phyloP scores from a whole-genome alignment of 2,888 invertebrate species.

The Nephrotoma guestfalica region DNA sequence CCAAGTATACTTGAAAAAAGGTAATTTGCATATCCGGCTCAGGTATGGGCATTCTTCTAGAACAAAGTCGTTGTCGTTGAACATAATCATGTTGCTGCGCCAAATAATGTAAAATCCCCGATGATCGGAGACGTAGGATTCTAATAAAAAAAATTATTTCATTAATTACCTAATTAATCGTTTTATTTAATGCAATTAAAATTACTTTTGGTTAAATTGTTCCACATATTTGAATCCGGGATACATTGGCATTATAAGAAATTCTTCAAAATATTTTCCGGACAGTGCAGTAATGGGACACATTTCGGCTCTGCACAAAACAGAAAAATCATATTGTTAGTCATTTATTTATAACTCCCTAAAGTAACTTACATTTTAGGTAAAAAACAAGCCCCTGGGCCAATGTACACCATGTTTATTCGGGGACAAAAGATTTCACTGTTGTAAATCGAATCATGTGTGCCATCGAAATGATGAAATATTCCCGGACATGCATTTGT shows the following conservation, averaged over 20 bases:
- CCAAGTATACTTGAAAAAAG: no score
- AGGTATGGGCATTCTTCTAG: no score
- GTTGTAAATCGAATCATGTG: neutral
- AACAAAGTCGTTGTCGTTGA: no score
- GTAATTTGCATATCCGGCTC: no score
- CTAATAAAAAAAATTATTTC: neutral
- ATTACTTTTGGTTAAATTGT: neutral
- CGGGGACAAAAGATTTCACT: neutral
- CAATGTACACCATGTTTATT: neutral
- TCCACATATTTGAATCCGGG: neutral
- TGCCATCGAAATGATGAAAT: neutral
- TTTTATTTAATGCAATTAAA: neutral
- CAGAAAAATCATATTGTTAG: neutral
- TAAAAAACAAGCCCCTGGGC: neutral
- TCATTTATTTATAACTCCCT: neutral
- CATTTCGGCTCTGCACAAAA: neutral
- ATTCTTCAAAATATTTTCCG: neutral
- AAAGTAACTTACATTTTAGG: neutral
- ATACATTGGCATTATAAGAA: neutral
- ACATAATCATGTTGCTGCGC: no score
- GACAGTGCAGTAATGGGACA: neutral
- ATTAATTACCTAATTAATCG: neutral
- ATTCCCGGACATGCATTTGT: neutral
- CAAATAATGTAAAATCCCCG: neutral
- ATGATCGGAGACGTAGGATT: neutral